Evolutionary conservation across 2,113 vertebrate species (phyloP), one percentile per base, ranked within the genome.

Genomic region (Atherinomorus stipes): DNA sequence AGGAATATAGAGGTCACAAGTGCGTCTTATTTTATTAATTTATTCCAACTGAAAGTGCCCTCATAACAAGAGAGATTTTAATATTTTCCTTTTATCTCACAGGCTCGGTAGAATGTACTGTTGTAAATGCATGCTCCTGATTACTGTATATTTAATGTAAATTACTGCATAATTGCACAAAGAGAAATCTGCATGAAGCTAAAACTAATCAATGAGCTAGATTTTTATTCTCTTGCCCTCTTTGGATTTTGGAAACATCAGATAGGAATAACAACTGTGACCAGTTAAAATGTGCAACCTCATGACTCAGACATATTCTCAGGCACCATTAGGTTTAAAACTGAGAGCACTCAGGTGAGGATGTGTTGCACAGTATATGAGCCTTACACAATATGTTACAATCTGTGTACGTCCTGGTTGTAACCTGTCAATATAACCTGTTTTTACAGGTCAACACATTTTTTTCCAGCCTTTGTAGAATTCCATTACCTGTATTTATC

Each of bases 401-500:
- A 11, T 53, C 4, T 54, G 26, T 18, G 0, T 21, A 18, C 11
- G 0, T 64, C 11, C 22, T 42, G 40, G 21, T 47, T 52, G 28
- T 47, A 44, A 40, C 8, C 28, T 63, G 8, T 68, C 54, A 60
- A 16, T 49, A 11, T 25, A 4, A 61, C 31, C 21, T 58, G 38
- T 59, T 66, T 58, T 3, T 13, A 45, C 63, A 80, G 66, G 58
- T 69, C 57, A 51, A 71, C 45, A 34, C 59, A 63, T 81, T 85
- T 71, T 83, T 80, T 79, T 69, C 61, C 57, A 70, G 83, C 70
- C 86, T 84, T 83, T 81, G 80, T 80, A 84, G 85, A 89, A 90
- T 91, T 85, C 75, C 89, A 91, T 91, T 93, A 93, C 93, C 93
- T 94, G 92, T 85, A 85, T 90, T 90, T 88, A 86, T 86, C 66